Percentiles rank a stretch among this genome's conserved stretches.
Conservation (phyloP, 2,113 vertebrate species). For the Channa maculata region DNA sequence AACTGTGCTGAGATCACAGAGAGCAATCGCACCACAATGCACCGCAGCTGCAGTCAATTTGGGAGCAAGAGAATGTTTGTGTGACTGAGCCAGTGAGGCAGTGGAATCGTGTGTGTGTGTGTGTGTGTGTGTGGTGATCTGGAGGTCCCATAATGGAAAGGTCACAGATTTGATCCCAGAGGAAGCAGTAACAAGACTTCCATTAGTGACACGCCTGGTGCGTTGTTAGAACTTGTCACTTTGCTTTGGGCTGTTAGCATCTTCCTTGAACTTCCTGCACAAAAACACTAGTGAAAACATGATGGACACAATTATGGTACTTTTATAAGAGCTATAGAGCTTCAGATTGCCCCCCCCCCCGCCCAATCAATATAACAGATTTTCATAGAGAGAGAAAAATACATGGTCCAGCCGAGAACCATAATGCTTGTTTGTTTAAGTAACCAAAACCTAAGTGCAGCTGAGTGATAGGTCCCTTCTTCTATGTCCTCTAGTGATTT, state of each 20-base stretch:
- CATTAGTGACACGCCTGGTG: slow-evolving; percentile 45
- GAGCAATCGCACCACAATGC: slow-evolving; percentile 45
- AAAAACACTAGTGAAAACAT: too few relatives aligned
- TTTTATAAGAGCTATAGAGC: background rate
- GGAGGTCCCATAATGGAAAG: slow-evolving; percentile 41
- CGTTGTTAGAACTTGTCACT: slow-evolving; percentile 6
- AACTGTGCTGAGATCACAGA: slow-evolving; percentile 50
- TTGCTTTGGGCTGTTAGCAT: background rate
- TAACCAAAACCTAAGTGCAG: too few relatives aligned
- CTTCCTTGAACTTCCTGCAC: background rate
- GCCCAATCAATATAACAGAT: too few relatives aligned
- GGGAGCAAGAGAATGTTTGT: background rate
- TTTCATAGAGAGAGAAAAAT: too few relatives aligned
- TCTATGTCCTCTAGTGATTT: too few relatives aligned
- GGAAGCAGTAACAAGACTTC: slow-evolving; percentile 50
- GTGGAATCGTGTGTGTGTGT: background rate
- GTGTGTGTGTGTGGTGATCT: background rate
- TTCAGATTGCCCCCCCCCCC: too few relatives aligned
- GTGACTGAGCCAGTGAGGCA: background rate
- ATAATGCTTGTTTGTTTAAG: too few relatives aligned
- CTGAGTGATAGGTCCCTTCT: too few relatives aligned
- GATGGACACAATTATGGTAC: background rate
- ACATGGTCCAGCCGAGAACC: too few relatives aligned
- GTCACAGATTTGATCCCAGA: slow-evolving; percentile 51
- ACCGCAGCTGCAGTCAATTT: slow-evolving; percentile 52